These are phyloP conservation scores for Synanthedon andrenaeformis DNA, from an alignment of 2,888 invertebrate genomes.

Conservation along the genomic window DNA sequence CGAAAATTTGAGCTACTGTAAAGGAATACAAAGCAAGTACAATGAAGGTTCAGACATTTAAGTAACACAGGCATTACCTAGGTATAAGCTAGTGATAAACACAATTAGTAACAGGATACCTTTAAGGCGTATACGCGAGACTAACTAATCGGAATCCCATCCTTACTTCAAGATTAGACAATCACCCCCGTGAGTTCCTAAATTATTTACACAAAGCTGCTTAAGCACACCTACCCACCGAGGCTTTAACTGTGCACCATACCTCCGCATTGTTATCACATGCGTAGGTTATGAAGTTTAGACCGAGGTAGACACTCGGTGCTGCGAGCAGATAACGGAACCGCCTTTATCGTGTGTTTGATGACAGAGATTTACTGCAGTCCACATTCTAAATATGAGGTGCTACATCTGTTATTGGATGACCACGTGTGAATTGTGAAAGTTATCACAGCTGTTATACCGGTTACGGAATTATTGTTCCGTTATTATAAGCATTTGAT, in stretches of 20 bases:
- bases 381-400: constrained; percentile 30
- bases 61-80: background rate
- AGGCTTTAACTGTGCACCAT: constrained; percentile 15
- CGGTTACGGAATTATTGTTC: constrained; percentile 13
- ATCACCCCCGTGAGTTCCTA: constrained; percentile 41
- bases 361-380: constrained; percentile 35
- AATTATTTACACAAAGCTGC: constrained; percentile 26
- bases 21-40: background rate
- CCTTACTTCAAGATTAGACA: constrained; percentile 18
- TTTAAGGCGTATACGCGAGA: constrained; percentile 28
- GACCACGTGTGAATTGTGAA: constrained; percentile 24
- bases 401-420: constrained; percentile 34
- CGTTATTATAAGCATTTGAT: constrained; percentile 5
- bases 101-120: constrained; percentile 36
- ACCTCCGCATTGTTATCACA: constrained; percentile 21
- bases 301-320: constrained; percentile 12
- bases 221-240: background rate
- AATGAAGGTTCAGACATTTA: background rate
- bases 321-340: constrained; percentile 36
- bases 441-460: constrained; percentile 20
- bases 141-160: constrained; percentile 26
- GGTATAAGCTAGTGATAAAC: constrained; percentile 18
- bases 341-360: constrained; percentile 32
- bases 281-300: constrained; percentile 18
- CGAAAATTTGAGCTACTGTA: no score